Conservation (phyloP, 2,888 invertebrate species). For the Rhagium mordax region DNA sequence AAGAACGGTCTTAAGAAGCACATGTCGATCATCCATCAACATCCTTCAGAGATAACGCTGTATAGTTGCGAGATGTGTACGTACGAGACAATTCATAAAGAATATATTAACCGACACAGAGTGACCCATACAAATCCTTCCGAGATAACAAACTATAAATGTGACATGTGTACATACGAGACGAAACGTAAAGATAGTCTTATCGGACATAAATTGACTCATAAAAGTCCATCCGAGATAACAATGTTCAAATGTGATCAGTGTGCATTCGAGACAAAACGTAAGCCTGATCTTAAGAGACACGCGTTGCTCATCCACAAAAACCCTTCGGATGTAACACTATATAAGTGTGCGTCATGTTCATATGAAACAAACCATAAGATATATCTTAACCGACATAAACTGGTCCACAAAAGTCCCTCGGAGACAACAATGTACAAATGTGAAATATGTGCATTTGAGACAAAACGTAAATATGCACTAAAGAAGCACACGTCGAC, state of each 20-base stretch:
- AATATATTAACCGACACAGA: too few relatives aligned
- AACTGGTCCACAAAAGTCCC: neutral
- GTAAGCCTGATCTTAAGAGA: neutral
- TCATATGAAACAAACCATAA: too few relatives aligned
- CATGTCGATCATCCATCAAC: too few relatives aligned
- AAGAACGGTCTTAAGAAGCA: too few relatives aligned
- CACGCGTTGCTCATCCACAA: neutral
- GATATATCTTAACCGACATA: too few relatives aligned
- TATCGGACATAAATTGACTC: neutral
- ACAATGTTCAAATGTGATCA: neutral
- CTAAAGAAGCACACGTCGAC: too few relatives aligned
- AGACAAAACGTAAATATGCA: too few relatives aligned
- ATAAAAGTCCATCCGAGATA: neutral
- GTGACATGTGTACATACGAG: constrained; percentile 1
- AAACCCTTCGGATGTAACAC: too few relatives aligned
- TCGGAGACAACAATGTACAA: neutral
- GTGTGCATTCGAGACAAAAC: neutral
- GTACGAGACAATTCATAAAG: neutral
- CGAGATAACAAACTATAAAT: neutral
- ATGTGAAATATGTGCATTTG: too few relatives aligned
- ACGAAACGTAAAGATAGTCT: neutral
- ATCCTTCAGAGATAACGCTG: too few relatives aligned
- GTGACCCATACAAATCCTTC: neutral
- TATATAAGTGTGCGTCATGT: too few relatives aligned
- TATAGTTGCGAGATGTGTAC: neutral